Conservation (phyloP, 1,140 invertebrate genomes). For the Diabrotica virgifera region DNA sequence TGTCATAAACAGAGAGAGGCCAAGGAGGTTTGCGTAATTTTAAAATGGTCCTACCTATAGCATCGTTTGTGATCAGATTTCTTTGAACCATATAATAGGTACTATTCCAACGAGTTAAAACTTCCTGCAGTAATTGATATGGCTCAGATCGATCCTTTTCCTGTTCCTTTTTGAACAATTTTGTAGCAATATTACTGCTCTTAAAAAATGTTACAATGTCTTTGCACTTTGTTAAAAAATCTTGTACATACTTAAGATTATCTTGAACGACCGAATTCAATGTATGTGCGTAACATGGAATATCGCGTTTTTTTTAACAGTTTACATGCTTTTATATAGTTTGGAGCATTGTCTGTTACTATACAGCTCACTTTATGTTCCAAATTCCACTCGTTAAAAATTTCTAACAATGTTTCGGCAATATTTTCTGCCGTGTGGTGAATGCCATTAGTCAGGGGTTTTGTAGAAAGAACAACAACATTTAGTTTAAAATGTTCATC, state of each 20-base stretch:
- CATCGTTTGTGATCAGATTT: slow-evolving; percentile 19
- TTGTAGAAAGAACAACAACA: slow-evolving; percentile 11
- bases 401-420: too few relatives aligned
- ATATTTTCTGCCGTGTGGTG: background rate
- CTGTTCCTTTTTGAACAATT: slow-evolving; percentile 22
- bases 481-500: slow-evolving; percentile 13
- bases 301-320: too few relatives aligned
- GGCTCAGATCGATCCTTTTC: slow-evolving; percentile 8
- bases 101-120: slow-evolving; percentile 20
- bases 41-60: slow-evolving; percentile 17
- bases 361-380: too few relatives aligned
- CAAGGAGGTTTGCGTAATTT: slow-evolving; percentile 17
- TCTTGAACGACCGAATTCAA: too few relatives aligned
- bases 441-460: slow-evolving; percentile 15
- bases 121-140: slow-evolving; percentile 22
- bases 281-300: too few relatives aligned
- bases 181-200: slow-evolving; percentile 20
- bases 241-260: background rate
- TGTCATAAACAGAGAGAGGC: slow-evolving; percentile 14
- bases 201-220: slow-evolving; percentile 22
- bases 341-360: too few relatives aligned
- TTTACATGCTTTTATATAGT: too few relatives aligned
- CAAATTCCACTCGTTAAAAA: too few relatives aligned
- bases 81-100: slow-evolving; percentile 17
- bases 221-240: slow-evolving; percentile 11